Conservation (phyloP, 2,797 vertebrate species). For the Carcharodon carcharias region DNA sequence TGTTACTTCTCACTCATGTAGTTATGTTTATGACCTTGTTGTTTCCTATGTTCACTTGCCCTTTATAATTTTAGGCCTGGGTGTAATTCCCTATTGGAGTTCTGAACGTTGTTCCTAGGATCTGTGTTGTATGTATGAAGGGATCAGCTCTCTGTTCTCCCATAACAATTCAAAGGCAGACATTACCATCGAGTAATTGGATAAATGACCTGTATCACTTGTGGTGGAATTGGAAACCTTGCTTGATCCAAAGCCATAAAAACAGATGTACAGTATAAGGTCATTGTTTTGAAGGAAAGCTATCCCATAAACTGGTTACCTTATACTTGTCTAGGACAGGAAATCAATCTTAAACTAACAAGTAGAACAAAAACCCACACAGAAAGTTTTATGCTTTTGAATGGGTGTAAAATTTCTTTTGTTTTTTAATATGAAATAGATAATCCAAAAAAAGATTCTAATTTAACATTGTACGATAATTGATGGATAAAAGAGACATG, state of each 20-base stretch:
- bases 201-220: background rate
- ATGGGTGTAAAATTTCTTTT: background rate
- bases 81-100: background rate
- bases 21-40: background rate
- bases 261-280: background rate
- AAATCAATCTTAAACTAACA: background rate
- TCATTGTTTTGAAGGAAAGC: background rate
- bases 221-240: background rate
- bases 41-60: background rate
- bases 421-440: background rate
- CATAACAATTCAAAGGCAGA: background rate
- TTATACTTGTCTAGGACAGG: background rate
- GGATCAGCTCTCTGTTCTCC: background rate
- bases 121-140: background rate
- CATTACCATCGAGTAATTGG: background rate
- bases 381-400: background rate
- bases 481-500: background rate
- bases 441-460: background rate
- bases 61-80: background rate
- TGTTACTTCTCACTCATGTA: background rate
- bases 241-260: background rate
- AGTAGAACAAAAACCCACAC: background rate
- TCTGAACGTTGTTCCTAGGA: background rate
- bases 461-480: background rate
- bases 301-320: background rate